Evolutionary conservation across 2,113 vertebrate species (phyloP).

Genomic region (Catharus bicknelli): DNA sequence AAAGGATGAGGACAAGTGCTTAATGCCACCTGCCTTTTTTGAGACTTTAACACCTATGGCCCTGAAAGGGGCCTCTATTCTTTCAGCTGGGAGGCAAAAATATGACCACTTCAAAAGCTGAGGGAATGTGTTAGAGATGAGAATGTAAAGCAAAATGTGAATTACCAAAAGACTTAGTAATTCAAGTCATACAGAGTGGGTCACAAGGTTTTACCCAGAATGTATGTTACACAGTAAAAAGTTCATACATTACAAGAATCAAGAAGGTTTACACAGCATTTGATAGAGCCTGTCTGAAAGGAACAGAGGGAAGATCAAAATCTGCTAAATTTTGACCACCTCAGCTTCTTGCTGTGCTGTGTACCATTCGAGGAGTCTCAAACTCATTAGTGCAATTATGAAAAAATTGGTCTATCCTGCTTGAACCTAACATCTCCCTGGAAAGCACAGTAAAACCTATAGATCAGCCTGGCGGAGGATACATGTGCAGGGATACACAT

Average conservation of each 20-base stretch:
- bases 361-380: not conserved
- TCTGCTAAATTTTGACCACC: not conserved
- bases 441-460: fast-evolving
- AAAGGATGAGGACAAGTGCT: not conserved
- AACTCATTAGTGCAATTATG: not conserved
- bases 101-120: not conserved
- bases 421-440: not conserved
- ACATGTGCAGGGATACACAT: fast-evolving
- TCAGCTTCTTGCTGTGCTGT: not conserved
- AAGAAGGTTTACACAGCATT: not conserved
- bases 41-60: not conserved
- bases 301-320: not conserved
- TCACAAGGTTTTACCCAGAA: not conserved
- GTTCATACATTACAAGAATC: not conserved
- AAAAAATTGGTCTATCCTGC: not conserved
- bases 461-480: not conserved
- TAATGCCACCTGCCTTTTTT: not conserved
- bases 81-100: not conserved
- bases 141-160: not conserved
- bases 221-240: not conserved
- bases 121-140: not conserved
- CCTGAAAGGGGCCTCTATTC: not conserved
- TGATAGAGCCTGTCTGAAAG: not conserved
- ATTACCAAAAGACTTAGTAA: not conserved
- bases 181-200: not conserved